phyloP scores from a whole-genome alignment of 2,113 vertebrate genomes.

The Amblyopsis rosae region DNA sequence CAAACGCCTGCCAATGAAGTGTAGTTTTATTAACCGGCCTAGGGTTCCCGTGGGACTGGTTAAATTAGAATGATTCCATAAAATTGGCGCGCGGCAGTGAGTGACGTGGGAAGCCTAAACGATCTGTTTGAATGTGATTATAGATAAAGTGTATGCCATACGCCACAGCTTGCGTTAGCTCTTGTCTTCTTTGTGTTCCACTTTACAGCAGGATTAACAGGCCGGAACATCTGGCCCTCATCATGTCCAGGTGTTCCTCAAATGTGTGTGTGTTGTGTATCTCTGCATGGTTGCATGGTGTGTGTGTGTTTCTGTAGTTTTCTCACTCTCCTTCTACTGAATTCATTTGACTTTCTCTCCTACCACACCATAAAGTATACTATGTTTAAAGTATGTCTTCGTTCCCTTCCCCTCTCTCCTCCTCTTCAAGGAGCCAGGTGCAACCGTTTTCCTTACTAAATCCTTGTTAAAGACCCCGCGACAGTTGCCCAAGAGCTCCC shows the following conservation, averaged over 20 bases:
- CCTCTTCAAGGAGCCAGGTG: slow-evolving; percentile 58
- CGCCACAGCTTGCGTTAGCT: slow-evolving; percentile 34
- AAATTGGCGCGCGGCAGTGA: slow-evolving; percentile 41
- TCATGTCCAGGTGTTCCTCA: slow-evolving; percentile 67
- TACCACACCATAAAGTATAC: slow-evolving; percentile 8
- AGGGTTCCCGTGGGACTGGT: slow-evolving; percentile 39
- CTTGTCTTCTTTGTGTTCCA: slow-evolving; percentile 50
- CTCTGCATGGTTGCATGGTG: background rate
- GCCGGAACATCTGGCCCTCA: slow-evolving; percentile 65
- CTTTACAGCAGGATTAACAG: slow-evolving; percentile 52
- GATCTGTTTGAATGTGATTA: slow-evolving; percentile 47
- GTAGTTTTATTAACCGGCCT: slow-evolving; percentile 44
- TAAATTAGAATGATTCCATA: slow-evolving; percentile 52
- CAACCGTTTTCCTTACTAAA: slow-evolving; percentile 61
- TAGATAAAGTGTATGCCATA: slow-evolving; percentile 50
- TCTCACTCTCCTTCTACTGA: background rate
- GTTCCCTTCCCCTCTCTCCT: slow-evolving; percentile 13
- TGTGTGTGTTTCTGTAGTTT: slow-evolving; percentile 1
- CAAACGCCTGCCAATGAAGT: slow-evolving; percentile 18
- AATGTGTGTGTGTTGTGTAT: background rate
- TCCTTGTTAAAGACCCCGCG: slow-evolving; percentile 60
- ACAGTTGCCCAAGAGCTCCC: slow-evolving; percentile 59
- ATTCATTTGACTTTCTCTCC: slow-evolving; percentile 28
- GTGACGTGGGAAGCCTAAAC: slow-evolving; percentile 37
- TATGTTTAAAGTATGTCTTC: background rate